Conservation (phyloP, 2,888 invertebrate species). For the Xanthorhoe designata region DNA sequence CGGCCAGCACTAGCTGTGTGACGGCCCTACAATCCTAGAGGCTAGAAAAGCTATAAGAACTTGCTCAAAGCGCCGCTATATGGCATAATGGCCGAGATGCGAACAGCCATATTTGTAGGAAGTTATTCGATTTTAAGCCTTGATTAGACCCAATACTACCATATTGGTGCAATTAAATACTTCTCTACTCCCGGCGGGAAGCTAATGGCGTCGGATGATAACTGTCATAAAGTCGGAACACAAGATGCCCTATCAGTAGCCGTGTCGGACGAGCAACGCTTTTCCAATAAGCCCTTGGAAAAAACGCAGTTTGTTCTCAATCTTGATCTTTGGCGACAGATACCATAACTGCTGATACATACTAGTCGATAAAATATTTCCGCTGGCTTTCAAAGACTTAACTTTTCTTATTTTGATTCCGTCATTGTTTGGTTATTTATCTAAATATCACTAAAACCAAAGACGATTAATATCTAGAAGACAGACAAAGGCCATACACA, state of each 20-base stretch:
- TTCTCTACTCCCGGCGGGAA: background rate
- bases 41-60: background rate
- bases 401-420: too few species aligned
- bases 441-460: too few species aligned
- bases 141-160: slow-evolving; percentile 4
- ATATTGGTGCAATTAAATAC: background rate
- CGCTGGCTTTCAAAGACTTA: background rate
- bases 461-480: too few species aligned
- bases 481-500: too few species aligned
- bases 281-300: background rate
- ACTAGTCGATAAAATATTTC: background rate
- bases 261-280: background rate
- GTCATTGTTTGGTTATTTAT: too few species aligned
- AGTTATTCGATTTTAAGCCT: slow-evolving; percentile 15
- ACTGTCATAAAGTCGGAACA: background rate
- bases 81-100: slow-evolving; percentile 10
- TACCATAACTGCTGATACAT: background rate
- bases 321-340: background rate
- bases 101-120: slow-evolving; percentile 14
- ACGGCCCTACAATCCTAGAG: background rate
- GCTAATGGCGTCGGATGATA: background rate
- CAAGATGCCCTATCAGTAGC: background rate
- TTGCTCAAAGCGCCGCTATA: slow-evolving; percentile 26
- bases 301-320: background rate
- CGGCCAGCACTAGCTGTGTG: background rate